Conservation (phyloP, 1,140 invertebrate genomes). For the Drosophila paulistorum region DNA sequence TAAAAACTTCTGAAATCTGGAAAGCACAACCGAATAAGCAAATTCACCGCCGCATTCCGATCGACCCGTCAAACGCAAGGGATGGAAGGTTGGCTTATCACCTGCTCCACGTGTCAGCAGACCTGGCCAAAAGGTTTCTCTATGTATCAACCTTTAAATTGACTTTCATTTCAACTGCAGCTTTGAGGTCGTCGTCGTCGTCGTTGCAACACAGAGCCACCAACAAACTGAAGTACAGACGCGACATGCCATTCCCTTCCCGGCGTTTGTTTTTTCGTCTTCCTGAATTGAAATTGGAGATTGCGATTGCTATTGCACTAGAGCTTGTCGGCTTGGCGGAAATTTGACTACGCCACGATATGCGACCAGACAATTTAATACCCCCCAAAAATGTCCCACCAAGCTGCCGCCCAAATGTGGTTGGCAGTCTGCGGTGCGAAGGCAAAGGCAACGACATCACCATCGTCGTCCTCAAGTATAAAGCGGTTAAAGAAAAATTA, state of each 20-base stretch:
- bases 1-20: slow-evolving; percentile 6
- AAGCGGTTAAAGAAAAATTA: slow-evolving; percentile 21
- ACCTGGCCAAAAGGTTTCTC: slow-evolving; percentile 56
- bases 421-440: slow-evolving; percentile 40
- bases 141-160: slow-evolving; percentile 78
- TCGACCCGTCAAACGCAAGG: slow-evolving; percentile 27
- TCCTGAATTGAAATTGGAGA: slow-evolving; percentile 73
- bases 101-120: slow-evolving; percentile 65
- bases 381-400: slow-evolving; percentile 60
- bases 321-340: slow-evolving; percentile 59
- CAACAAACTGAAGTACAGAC: slow-evolving; percentile 18
- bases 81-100: slow-evolving; percentile 55
- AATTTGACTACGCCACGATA: slow-evolving; percentile 75
- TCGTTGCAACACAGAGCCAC: slow-evolving; percentile 45
- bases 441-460: not conserved
- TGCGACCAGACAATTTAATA: slow-evolving; percentile 75
- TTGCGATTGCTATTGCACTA: slow-evolving; percentile 59
- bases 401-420: slow-evolving; percentile 50
- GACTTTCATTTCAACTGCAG: slow-evolving; percentile 70
- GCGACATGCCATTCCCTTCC: slow-evolving; percentile 26
- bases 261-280: slow-evolving; percentile 70
- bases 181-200: slow-evolving; percentile 66
- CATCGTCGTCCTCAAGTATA: slow-evolving; percentile 20
- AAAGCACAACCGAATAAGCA: slow-evolving; percentile 8
- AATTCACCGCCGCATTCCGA: slow-evolving; percentile 50